Conservation (phyloP, 2,797 vertebrate genomes). For the Chrysocyon brachyurus region DNA sequence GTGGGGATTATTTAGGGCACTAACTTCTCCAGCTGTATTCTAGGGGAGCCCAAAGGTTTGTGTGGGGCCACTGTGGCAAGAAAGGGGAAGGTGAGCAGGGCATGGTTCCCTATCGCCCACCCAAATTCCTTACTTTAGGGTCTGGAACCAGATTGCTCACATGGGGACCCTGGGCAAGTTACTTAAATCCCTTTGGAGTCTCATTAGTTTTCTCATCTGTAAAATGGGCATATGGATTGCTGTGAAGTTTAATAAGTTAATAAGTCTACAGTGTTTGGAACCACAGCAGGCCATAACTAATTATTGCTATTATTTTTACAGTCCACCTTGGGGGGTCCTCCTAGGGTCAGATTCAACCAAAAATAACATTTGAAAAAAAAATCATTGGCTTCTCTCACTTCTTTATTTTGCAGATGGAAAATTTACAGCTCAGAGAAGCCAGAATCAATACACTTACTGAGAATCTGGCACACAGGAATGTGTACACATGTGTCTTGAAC, state of each 20-base stretch:
- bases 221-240: neutral
- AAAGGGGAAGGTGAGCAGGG: neutral
- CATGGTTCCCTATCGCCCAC: neutral
- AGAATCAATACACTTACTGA: neutral
- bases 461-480: neutral
- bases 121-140: neutral
- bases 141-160: neutral
- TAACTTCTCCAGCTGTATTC: neutral
- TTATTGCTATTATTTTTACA: neutral
- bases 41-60: too few relatives aligned
- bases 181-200: neutral
- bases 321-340: neutral
- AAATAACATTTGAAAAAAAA: neutral
- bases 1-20: neutral
- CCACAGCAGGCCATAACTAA: neutral
- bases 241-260: neutral
- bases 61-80: neutral
- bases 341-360: neutral
- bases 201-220: neutral
- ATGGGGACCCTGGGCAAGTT: neutral
- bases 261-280: neutral
- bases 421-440: neutral
- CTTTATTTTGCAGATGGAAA: neutral
- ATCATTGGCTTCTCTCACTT: neutral
- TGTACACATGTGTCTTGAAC: rapidly evolving